Base-by-base conservation (phyloP, 2,888 invertebrate genomes). In the Luperina nickerlii region DNA sequence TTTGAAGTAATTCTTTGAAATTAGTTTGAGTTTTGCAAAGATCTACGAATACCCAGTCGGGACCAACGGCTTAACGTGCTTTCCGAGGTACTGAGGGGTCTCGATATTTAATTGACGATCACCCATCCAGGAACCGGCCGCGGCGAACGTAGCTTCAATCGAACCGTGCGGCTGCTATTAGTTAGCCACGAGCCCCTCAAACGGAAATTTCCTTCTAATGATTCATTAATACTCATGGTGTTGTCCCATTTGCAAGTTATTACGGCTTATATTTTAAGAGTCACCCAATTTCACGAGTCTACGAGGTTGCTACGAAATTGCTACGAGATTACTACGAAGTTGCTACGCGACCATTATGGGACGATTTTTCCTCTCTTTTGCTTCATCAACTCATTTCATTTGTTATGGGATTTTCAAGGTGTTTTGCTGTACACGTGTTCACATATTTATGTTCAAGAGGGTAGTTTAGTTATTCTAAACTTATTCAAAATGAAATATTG, bases 291-390 rank as follows among this genome's bases (percentile, higher is more conserved):
- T 65, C 32, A 27, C 15, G 27, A 27, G 66, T 63, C 81, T 85
- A 85, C 85, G 81, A 85, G 45, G 63, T 24, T 65, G 82, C 82
- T 81, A 63, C 73, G 81, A 32, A 54, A 24, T 65, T 75, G 48
- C 82, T 74, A 82, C 82, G 80, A 51, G 8, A 32, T 51, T 45
- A 63, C 78, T 76, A 80, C 42, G 32, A 20, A 67, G n/a, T 27
- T 51, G 62, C 84, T 81, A 79, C 79, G 77, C 24, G 32, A 27
- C 20, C 11, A 27, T 60, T n/a, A 42, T 32, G 51, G 1, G 18
- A 42, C 3, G 4, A 38, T 27, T 18, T 9, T 8, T 24, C 13
- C 27, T 15, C 13, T n/a, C 15, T 27, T 66, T 67, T 63, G 45
- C n/a, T 70, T 71, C n/a, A 45, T 27, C 6, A 51, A 63, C 20